Conservation (phyloP, 2,113 vertebrate species). For the Esox niger region DNA sequence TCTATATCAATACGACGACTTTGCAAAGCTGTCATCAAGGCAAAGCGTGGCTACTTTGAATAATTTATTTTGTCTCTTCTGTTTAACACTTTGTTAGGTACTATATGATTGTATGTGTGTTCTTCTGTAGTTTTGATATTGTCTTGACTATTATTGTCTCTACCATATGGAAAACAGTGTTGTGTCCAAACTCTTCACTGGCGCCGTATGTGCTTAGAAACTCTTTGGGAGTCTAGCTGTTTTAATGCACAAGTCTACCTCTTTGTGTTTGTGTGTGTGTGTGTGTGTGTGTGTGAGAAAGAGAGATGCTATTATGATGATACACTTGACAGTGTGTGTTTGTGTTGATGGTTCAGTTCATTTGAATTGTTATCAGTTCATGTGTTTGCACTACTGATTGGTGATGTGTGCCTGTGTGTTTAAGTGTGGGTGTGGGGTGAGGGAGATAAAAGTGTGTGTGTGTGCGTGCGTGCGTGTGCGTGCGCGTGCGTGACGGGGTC, state of each 20-base stretch:
- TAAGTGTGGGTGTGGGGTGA: slow-evolving; percentile 5
- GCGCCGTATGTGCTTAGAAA: slow-evolving; percentile 16
- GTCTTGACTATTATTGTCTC: no score
- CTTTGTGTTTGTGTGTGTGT: slow-evolving; percentile 42
- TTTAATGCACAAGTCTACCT: slow-evolving; percentile 27
- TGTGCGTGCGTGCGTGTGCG: slow-evolving; percentile 11
- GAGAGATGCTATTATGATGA: slow-evolving; percentile 45
- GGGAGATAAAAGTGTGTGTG: not conserved
- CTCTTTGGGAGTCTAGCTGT: slow-evolving; percentile 3
- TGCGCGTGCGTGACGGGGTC: slow-evolving; percentile 49
- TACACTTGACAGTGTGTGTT: slow-evolving; percentile 22
- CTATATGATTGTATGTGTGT: no score
- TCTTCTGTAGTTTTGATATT: no score
- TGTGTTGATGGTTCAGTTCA: slow-evolving; percentile 9
- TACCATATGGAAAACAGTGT: no score
- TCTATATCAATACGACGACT: no score
- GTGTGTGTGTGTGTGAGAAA: slow-evolving; percentile 34
- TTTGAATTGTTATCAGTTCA: slow-evolving; percentile 2
- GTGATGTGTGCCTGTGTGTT: slow-evolving; percentile 14
- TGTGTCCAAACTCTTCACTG: no score
- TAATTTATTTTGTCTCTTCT: no score
- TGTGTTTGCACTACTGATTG: slow-evolving; percentile 48
- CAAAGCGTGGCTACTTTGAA: no score
- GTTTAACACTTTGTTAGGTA: no score
- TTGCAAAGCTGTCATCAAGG: no score